A percentile compares a stretch with the other conserved stretches of the same genome.
phyloP scores from a whole-genome alignment of 2,888 invertebrate genomes.

The Brachypalpus laphriformis region DNA sequence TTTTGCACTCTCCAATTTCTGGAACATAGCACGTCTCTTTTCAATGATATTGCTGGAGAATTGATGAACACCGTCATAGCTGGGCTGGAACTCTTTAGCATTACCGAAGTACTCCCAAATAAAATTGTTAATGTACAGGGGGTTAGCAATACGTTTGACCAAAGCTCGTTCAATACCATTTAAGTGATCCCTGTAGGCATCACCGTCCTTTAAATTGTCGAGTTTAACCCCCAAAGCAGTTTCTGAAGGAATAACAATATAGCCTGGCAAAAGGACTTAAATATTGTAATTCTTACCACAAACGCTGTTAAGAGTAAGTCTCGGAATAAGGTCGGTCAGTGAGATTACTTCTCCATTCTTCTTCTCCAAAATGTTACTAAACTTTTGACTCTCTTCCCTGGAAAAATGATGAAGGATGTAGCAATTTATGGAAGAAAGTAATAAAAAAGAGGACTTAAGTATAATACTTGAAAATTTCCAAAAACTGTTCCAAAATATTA shows the following conservation, averaged over 20 bases:
- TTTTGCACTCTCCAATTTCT: slow-evolving; percentile 13
- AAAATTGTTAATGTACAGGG: slow-evolving; percentile 72
- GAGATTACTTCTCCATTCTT: slow-evolving; percentile 47
- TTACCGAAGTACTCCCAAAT: slow-evolving; percentile 75
- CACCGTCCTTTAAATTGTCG: slow-evolving; percentile 76
- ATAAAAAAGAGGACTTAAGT: slow-evolving; percentile 14
- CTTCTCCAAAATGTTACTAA: slow-evolving; percentile 72
- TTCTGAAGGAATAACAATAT: slow-evolving; percentile 67
- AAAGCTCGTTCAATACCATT: slow-evolving; percentile 75
- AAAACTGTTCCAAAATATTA: slow-evolving; percentile 78
- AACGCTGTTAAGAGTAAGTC: slow-evolving; percentile 78
- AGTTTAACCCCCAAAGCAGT: slow-evolving; percentile 77
- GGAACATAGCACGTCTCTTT: slow-evolving; percentile 76
- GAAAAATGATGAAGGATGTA: no score
- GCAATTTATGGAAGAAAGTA: background rate
- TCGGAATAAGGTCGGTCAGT: slow-evolving; percentile 77
- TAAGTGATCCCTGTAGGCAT: slow-evolving; percentile 76
- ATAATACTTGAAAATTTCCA: slow-evolving; percentile 80
- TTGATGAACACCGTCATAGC: slow-evolving; percentile 76
- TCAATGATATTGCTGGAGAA: slow-evolving; percentile 79
- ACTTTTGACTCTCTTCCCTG: slow-evolving; percentile 78
- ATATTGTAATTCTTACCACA: slow-evolving; percentile 75
- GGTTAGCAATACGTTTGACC: slow-evolving; percentile 77
- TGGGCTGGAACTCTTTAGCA: slow-evolving; percentile 67
- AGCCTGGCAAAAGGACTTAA: background rate